phyloP scores from a whole-genome alignment of 2,797 vertebrate species.

The Garrulus glandarius region DNA sequence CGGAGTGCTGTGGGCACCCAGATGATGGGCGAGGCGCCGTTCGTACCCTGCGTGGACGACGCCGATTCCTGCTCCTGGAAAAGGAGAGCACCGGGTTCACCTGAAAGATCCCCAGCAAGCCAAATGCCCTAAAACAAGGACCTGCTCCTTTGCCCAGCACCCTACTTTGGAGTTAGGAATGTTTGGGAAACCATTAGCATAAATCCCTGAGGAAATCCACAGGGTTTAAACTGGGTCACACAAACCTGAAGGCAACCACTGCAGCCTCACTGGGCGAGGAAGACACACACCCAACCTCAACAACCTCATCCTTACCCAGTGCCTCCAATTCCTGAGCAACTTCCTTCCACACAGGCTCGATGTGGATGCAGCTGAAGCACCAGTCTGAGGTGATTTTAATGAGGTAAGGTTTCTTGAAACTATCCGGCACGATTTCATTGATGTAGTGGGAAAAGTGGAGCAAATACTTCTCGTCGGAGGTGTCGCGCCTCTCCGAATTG shows the following conservation, averaged over 20 bases:
- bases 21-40: slow-evolving; percentile 89
- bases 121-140: not conserved
- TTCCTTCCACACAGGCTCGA: slow-evolving; percentile 97
- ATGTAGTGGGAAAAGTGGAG: slow-evolving; percentile 92
- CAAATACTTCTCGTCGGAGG: slow-evolving; percentile 86
- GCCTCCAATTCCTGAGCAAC: slow-evolving; percentile 90
- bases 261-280: fast-evolving
- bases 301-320: slow-evolving; percentile 76
- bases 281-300: not conserved
- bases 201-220: not conserved
- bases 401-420: slow-evolving; percentile 91
- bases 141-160: not conserved
- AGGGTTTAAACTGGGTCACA: not conserved
- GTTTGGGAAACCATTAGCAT: not conserved
- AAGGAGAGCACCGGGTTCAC: not conserved
- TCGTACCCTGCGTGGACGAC: slow-evolving; percentile 94
- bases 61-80: slow-evolving; percentile 90
- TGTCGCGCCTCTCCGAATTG: slow-evolving; percentile 82
- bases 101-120: not conserved
- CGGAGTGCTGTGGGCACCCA: slow-evolving; percentile 92
- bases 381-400: slow-evolving; percentile 97
- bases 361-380: slow-evolving; percentile 98
- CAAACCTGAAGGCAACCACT: not conserved
- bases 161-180: not conserved
- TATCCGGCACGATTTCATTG: slow-evolving; percentile 89